A percentile compares a stretch with the other conserved stretches of the same genome.
Conservation (phyloP, 2,797 vertebrate species). For the Chanos chanos region DNA sequence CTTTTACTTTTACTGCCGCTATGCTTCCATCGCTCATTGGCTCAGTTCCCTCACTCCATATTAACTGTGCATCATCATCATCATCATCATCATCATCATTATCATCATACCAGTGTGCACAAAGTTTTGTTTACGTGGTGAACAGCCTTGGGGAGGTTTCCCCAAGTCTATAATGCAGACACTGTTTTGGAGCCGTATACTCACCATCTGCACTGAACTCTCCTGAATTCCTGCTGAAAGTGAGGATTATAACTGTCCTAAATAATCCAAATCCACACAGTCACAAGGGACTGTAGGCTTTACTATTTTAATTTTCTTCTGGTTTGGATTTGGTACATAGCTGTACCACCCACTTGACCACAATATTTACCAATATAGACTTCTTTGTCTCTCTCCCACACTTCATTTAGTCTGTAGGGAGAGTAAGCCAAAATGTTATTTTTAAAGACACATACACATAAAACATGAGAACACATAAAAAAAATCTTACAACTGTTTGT, state of each 20-base stretch:
- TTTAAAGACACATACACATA: too few relatives aligned
- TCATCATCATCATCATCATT: too few relatives aligned
- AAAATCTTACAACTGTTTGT: too few relatives aligned
- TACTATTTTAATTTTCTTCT: conserved; percentile 50
- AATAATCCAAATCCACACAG: conserved; percentile 53
- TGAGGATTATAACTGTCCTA: conserved; percentile 47
- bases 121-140: conserved; percentile 50
- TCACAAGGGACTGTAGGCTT: conserved; percentile 41
- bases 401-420: too few relatives aligned
- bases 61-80: conserved; percentile 9
- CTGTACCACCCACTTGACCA: conserved; percentile 2
- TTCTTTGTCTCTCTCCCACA: too few relatives aligned
- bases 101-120: too few relatives aligned
- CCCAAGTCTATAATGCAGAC: conserved; percentile 52
- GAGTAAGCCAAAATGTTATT: too few relatives aligned
- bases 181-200: conserved; percentile 37
- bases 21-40: too few relatives aligned
- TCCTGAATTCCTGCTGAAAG: conserved; percentile 10
- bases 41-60: conserved; percentile 3
- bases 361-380: too few relatives aligned
- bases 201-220: too few relatives aligned
- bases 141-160: conserved; percentile 60
- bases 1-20: too few relatives aligned
- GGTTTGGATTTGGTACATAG: conserved; percentile 43
- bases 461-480: too few relatives aligned